Conservation (phyloP, 2,113 vertebrate genomes). For the Athene noctua region DNA sequence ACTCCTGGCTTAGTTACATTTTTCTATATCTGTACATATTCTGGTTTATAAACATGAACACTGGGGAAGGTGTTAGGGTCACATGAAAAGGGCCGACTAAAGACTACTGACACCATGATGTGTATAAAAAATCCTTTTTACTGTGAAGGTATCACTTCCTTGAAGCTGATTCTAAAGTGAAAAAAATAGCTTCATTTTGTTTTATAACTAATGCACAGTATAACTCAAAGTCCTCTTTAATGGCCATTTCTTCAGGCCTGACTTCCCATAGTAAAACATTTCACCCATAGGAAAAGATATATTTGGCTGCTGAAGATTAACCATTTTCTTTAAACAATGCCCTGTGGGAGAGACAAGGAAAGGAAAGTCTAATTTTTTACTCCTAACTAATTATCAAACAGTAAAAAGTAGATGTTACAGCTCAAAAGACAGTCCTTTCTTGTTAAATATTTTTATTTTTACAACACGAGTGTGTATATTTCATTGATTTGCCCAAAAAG, state of each 20-base stretch:
- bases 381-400: neutral
- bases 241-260: conserved; percentile 31
- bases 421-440: neutral
- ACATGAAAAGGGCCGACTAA: neutral
- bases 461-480: neutral
- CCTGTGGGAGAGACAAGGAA: neutral
- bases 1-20: neutral
- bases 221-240: conserved; percentile 45
- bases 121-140: neutral
- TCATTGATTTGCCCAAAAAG: neutral
- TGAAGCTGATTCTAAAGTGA: neutral
- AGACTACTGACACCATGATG: neutral
- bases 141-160: neutral
- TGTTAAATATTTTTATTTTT: neutral
- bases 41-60: neutral
- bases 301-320: neutral
- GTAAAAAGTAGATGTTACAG: neutral
- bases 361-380: neutral
- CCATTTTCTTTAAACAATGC: neutral
- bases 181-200: neutral
- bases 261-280: conserved; percentile 1
- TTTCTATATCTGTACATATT: neutral
- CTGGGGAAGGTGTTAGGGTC: neutral
- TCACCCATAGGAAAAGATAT: neutral
- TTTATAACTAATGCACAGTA: neutral